phyloP scores from a whole-genome alignment of 2,113 vertebrate species.

The Eonycteris spelaea region DNA sequence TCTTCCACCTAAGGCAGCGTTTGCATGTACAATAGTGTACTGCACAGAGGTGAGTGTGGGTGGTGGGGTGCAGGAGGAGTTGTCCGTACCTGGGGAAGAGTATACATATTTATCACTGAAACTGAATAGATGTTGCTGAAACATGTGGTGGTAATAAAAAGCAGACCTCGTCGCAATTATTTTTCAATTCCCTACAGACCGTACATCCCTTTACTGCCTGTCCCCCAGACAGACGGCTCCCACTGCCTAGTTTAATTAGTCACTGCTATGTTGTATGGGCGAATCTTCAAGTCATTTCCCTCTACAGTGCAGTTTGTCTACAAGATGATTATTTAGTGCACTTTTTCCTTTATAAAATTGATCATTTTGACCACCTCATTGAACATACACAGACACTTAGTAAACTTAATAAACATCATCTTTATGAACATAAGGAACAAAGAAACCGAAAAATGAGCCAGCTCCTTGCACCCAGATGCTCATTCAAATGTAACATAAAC shows the following conservation, averaged over 20 bases:
- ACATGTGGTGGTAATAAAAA: background rate
- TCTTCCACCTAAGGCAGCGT: background rate
- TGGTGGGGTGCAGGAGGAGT: no score
- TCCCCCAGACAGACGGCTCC: background rate
- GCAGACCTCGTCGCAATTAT: background rate
- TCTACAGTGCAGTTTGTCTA: background rate
- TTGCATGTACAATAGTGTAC: accelerated
- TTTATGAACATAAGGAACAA: background rate
- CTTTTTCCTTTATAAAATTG: background rate
- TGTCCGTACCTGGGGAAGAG: background rate
- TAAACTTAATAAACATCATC: background rate
- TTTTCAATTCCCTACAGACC: background rate
- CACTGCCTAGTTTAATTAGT: background rate
- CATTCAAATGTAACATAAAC: background rate
- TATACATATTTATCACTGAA: background rate
- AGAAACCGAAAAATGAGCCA: background rate
- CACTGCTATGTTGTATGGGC: accelerated
- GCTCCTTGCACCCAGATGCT: background rate
- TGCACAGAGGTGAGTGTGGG: accelerated
- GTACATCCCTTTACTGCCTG: background rate
- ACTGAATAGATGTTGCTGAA: background rate
- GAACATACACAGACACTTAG: background rate
- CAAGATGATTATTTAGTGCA: background rate
- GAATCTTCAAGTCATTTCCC: background rate
- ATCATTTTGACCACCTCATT: constrained; percentile 3